These are phyloP conservation scores for Erebia ligea DNA, from an alignment of 2,888 invertebrate genomes.

Conservation along the genomic window DNA sequence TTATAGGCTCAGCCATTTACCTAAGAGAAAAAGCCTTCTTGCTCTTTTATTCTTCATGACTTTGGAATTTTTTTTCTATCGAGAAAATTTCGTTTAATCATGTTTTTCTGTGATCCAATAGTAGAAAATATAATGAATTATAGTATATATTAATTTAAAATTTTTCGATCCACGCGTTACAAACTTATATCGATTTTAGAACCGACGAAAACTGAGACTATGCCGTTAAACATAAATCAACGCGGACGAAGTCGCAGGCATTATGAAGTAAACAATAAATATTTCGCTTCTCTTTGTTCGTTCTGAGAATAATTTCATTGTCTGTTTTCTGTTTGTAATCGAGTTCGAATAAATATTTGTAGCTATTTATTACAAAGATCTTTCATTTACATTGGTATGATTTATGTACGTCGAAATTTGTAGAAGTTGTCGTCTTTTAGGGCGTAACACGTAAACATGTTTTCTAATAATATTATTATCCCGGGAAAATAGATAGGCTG, in stretches of 20 bases:
- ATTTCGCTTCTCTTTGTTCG: slow-evolving; percentile 9
- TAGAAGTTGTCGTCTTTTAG: slow-evolving; percentile 10
- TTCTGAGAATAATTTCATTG: not conserved
- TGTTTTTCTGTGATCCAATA: too few relatives aligned
- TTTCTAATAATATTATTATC: slow-evolving; percentile 6
- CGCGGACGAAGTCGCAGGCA: not conserved
- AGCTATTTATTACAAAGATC: slow-evolving; percentile 8
- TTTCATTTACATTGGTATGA: slow-evolving; percentile 17
- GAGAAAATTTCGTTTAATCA: too few relatives aligned
- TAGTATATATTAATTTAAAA: too few relatives aligned
- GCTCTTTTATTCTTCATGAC: too few relatives aligned
- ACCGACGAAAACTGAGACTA: too few relatives aligned
- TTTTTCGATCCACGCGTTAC: too few relatives aligned
- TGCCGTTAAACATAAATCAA: too few relatives aligned
- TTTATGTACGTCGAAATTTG: slow-evolving; percentile 15
- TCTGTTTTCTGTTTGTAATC: slow-evolving; percentile 13
- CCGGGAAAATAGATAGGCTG: not conserved
- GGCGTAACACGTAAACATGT: slow-evolving; percentile 17
- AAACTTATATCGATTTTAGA: too few relatives aligned
- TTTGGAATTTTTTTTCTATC: too few relatives aligned
- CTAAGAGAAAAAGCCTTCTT: too few relatives aligned
- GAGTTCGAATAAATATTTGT: slow-evolving; percentile 22
- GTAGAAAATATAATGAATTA: too few relatives aligned
- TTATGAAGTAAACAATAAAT: not conserved
- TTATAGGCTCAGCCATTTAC: too few relatives aligned